A percentile compares a stretch with the other conserved stretches of the same genome.
Evolutionary conservation across 2,888 invertebrate genomes (phyloP).

Genomic region (Strigamia maritima): DNA sequence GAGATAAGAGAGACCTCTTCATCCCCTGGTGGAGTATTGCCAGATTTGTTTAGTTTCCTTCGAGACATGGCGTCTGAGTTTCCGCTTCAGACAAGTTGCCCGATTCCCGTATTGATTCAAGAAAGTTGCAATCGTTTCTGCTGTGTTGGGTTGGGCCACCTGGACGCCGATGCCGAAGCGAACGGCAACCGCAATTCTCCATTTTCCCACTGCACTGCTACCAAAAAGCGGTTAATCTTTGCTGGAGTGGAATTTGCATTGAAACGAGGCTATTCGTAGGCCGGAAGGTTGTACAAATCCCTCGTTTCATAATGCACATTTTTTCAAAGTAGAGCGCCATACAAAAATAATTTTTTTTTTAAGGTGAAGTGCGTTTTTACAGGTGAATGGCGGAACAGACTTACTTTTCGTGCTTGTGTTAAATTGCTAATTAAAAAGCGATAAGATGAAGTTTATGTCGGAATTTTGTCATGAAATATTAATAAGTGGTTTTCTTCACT

Average conservation of each 20-base stretch:
- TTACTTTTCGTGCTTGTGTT: not conserved
- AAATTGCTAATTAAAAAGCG: not conserved
- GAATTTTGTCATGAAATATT: too few relatives aligned
- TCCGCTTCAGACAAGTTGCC: constrained; percentile 23
- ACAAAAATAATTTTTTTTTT: not conserved
- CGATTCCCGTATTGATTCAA: constrained; percentile 19
- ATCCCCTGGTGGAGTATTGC: not conserved
- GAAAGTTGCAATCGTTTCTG: constrained; percentile 18
- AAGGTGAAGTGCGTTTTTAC: not conserved
- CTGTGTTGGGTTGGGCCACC: constrained; percentile 11
- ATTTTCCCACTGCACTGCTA: not conserved
- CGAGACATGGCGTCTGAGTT: constrained; percentile 16
- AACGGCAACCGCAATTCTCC: constrained; percentile 1
- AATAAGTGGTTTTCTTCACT: too few relatives aligned
- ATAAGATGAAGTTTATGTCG: too few relatives aligned
- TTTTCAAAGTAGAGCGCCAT: not conserved
- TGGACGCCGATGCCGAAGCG: constrained; percentile 1
- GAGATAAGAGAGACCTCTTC: constrained; percentile 23
- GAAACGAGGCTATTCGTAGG: constrained; percentile 20
- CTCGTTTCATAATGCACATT: constrained; percentile 7
- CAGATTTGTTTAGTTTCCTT: constrained; percentile 19
- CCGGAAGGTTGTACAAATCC: constrained; percentile 23
- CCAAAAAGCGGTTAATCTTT: constrained; percentile 16
- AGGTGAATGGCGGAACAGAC: not conserved
- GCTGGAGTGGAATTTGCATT: constrained; percentile 13